Evolutionary conservation across 2,113 vertebrate species (phyloP).

Genomic region (Galemys pyrenaicus): DNA sequence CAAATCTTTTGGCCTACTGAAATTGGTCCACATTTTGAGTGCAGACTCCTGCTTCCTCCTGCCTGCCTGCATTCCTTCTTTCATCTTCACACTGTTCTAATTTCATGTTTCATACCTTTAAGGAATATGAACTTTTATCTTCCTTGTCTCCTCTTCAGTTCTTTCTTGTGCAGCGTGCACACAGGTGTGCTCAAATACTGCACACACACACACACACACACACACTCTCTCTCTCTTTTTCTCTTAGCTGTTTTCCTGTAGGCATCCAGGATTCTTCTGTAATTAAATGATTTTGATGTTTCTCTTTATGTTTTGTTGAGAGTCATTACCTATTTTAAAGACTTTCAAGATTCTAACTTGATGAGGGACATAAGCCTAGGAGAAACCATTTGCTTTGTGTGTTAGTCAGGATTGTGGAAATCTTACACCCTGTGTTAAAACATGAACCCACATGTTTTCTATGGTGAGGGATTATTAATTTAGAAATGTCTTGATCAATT

Average conservation of each 20-base stretch:
- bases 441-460: not conserved
- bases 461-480: not conserved
- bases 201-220: not conserved
- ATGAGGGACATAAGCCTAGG: not conserved
- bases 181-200: fast-evolving
- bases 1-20: not conserved
- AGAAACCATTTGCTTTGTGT: not conserved
- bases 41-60: not conserved
- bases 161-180: not conserved
- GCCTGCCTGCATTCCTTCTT: not conserved
- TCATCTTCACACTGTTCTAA: not conserved
- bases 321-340: not conserved
- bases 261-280: not conserved
- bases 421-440: not conserved
- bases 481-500: not conserved
- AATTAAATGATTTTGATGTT: not conserved
- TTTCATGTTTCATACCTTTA: not conserved
- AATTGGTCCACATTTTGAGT: not conserved
- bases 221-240: not conserved
- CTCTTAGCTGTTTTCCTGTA: not conserved
- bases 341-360: not conserved
- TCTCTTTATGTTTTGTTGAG: not conserved
- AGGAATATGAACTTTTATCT: not conserved
- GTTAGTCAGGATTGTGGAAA: not conserved
- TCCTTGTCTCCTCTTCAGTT: not conserved